A percentile compares a stretch with the other conserved stretches of the same genome.
These are phyloP conservation scores for Nicator chloris DNA, from an alignment of 2,113 vertebrate species.

Conservation along the genomic window DNA sequence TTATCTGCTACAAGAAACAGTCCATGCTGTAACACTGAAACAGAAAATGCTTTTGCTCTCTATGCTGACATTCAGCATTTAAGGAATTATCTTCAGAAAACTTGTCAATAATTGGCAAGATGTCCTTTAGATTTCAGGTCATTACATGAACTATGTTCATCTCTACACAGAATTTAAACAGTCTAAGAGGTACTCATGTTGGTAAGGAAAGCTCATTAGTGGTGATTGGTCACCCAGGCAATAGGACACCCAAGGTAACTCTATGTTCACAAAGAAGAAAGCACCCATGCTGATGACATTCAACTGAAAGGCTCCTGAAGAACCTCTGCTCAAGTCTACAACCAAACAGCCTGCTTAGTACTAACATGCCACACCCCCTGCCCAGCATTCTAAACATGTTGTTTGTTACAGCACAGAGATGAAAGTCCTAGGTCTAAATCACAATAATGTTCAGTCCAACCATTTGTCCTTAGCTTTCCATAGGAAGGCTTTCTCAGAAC, in stretches of 20 bases:
- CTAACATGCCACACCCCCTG: not conserved
- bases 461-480: not conserved
- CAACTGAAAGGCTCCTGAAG: not conserved
- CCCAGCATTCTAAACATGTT: not conserved
- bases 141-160: not conserved
- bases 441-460: not conserved
- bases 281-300: not conserved
- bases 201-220: not conserved
- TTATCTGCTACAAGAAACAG: not conserved
- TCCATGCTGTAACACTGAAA: not conserved
- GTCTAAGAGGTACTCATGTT: not conserved
- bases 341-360: not conserved
- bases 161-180: not conserved
- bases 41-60: not conserved
- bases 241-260: not conserved
- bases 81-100: not conserved
- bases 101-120: not conserved
- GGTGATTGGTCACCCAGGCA: not conserved
- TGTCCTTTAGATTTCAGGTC: not conserved
- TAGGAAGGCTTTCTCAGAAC: not conserved
- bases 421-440: not conserved
- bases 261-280: not conserved
- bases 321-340: not conserved
- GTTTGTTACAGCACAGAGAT: not conserved
- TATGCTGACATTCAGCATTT: not conserved